Evolutionary conservation across 2,888 invertebrate species (phyloP), one percentile per base, ranked within the genome.

Genomic region (Bellardia pandia): DNA sequence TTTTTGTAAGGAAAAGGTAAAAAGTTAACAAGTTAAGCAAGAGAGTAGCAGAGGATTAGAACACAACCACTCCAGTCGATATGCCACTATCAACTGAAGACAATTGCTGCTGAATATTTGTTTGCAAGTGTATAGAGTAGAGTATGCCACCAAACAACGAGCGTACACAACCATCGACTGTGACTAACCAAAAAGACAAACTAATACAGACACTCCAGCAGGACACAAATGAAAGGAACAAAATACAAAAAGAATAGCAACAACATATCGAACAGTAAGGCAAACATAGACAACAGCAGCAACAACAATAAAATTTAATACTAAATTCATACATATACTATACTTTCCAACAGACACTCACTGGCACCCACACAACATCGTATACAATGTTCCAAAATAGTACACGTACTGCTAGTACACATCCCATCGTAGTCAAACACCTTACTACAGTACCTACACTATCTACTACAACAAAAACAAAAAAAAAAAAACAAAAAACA

Each of bases 31-130:
- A 37, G 14, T 33, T 68, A 40, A 37, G 0, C 14, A 6, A 33
- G 56, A 30, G 33, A n/a, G 85, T 58, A 75, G 74, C 76, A 68
- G 13, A 69, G 62, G 76, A 86, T 88, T 72, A 62, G 56, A 80
- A 84, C 84, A 86, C 88, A 88, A 89, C 89, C 89, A 88, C 88
- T 89, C 88, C 86, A 86, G 89, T 86, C 84, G 87, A 88, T 85
- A 86, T 86, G 86, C 88, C 80, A 87, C 78, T 86, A 88, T 86
- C 89, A 89, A 89, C 89, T 89, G 89, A 89, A 89, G 56, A 78
- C 80, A 87, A 86, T 87, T 85, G 56, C 80, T 68, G 60, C 13
- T 81, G 62, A 77, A 74, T 74, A 75, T 48, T 80, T 85, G 75
- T 71, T 85, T 85, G 78, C 78, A 74, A 85, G 78, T 66, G 16